These are phyloP conservation scores for Novumbra hubbsi DNA, from an alignment of 2,797 vertebrate species.

Conservation along the genomic window DNA sequence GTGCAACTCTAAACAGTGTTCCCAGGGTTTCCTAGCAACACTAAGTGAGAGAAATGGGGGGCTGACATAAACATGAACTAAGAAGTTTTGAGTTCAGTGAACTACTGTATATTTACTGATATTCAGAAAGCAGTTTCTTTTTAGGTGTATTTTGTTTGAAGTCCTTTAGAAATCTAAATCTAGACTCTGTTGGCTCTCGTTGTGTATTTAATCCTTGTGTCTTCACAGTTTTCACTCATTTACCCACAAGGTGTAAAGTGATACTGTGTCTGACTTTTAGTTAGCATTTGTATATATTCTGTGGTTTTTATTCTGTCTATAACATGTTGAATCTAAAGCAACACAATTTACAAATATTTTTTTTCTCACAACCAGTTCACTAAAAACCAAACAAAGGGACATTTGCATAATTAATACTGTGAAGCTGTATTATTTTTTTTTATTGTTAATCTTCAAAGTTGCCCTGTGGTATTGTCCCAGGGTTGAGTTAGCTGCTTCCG, in stretches of 20 bases:
- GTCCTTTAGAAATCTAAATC: neutral
- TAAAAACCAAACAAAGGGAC: constrained; percentile 23
- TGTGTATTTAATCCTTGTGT: neutral
- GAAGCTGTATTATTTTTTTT: constrained; percentile 65
- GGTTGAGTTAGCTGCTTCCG: constrained; percentile 71
- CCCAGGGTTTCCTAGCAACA: constrained; percentile 63
- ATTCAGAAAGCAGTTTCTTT: neutral
- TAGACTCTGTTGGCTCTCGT: neutral
- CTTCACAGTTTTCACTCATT: neutral
- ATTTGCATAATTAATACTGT: constrained; percentile 74
- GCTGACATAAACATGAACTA: neutral
- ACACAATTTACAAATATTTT: constrained; percentile 22
- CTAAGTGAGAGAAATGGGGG: constrained; percentile 27
- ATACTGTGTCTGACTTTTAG: neutral
- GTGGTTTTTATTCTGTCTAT: constrained; percentile 40
- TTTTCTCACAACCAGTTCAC: constrained; percentile 14
- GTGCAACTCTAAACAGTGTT: constrained; percentile 46
- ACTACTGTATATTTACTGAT: neutral
- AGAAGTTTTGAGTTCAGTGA: constrained; percentile 1
- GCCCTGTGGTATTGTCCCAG: constrained; percentile 64
- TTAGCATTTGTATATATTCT: neutral
- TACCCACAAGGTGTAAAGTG: neutral
- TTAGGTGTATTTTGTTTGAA: neutral
- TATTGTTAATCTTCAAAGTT: constrained; percentile 74
- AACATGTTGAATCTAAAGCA: constrained; percentile 56